Evolutionary conservation across 1,140 invertebrate species (phyloP).

Genomic region (Carposina sasakii): DNA sequence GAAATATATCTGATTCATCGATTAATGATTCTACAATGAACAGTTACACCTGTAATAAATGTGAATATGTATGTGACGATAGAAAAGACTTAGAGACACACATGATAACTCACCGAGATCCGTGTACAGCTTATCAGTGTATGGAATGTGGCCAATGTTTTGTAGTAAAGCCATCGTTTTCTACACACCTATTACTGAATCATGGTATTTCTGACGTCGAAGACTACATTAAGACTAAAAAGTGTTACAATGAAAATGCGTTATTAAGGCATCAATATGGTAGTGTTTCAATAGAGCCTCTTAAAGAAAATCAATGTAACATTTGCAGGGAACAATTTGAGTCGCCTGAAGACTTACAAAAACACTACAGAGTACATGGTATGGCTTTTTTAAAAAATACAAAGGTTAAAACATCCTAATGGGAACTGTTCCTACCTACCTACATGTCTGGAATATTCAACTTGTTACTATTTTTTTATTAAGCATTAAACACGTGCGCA

Average conservation of each 20-base stretch:
- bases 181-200: conserved; percentile 76
- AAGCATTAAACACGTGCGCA: too few relatives aligned
- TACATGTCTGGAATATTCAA: too few relatives aligned
- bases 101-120: conserved; percentile 71
- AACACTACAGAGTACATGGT: conserved; percentile 78
- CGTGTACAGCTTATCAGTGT: conserved; percentile 76
- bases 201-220: conserved; percentile 75
- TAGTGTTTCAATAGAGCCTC: conserved; percentile 51
- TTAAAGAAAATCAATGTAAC: conserved; percentile 76
- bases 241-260: conserved; percentile 71
- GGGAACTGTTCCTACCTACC: too few relatives aligned
- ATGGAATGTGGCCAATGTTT: conserved; percentile 81
- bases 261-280: conserved; percentile 58
- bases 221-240: conserved; percentile 73
- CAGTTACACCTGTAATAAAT: conserved; percentile 62
- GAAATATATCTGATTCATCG: too few relatives aligned
- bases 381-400: conserved; percentile 78
- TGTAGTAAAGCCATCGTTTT: conserved; percentile 76
- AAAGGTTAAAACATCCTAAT: too few relatives aligned
- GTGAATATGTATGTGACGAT: conserved; percentile 65
- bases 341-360: conserved; percentile 70
- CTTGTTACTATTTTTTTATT: too few relatives aligned
- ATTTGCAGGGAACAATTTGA: conserved; percentile 77
- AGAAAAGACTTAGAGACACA: conserved; percentile 70
- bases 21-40: too few relatives aligned